phyloP scores from a whole-genome alignment of 2,113 vertebrate genomes.

The Lagopus leucura region DNA sequence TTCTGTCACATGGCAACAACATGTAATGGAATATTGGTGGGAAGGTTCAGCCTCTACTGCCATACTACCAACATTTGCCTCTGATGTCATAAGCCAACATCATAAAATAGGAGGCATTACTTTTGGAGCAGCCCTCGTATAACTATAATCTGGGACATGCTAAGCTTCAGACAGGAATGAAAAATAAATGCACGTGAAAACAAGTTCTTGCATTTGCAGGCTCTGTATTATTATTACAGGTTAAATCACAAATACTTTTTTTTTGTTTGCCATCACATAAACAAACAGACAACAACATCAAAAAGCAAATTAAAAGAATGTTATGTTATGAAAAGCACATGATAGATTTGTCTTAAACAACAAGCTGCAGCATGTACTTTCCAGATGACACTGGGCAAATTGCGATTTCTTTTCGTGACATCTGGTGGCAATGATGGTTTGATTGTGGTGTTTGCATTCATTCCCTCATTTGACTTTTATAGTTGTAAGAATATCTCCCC shows the following conservation, averaged over 20 bases:
- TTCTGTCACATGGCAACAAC: too few relatives aligned
- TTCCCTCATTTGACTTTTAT: not conserved
- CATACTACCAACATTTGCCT: too few relatives aligned
- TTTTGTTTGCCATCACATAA: not conserved
- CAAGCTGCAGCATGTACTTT: not conserved
- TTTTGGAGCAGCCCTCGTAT: not conserved
- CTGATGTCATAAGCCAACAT: too few relatives aligned
- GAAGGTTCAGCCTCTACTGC: too few relatives aligned
- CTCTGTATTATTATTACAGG: not conserved
- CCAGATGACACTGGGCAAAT: not conserved
- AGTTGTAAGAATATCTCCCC: not conserved
- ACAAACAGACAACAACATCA: not conserved
- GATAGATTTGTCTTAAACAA: not conserved
- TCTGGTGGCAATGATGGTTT: not conserved
- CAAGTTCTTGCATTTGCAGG: not conserved
- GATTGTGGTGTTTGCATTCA: accelerated
- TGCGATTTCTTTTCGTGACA: not conserved
- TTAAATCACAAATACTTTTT: not conserved
- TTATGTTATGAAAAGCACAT: not conserved
- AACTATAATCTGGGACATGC: not conserved
- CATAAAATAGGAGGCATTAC: too few relatives aligned
- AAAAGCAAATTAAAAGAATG: not conserved
- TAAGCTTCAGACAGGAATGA: not conserved
- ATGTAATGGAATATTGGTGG: too few relatives aligned
- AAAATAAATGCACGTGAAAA: not conserved